Base-by-base conservation (phyloP, 2,888 invertebrate species). In the Brachycybe producta region DNA sequence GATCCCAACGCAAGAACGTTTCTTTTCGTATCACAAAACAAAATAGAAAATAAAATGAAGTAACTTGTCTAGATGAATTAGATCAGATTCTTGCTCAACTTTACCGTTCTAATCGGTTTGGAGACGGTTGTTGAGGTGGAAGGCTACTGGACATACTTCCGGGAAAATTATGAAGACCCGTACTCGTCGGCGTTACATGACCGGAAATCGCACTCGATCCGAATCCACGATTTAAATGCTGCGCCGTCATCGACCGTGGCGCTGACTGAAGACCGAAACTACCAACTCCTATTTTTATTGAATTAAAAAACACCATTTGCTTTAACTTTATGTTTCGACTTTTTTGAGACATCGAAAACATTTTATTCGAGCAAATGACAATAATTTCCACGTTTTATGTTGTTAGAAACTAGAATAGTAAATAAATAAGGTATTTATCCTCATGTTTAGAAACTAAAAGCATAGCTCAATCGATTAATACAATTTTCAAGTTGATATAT, bases 221-320 rank as follows among this genome's bases (percentile, higher is more conserved):
- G 66, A 78, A 78, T 55, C 73, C 75, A 64, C 76, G 73, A 63
- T 75, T 74, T 66, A 80, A 74, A 69, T 77, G 77, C 44, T 56
- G 57, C 38, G 57, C 53, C 70, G 83, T 82, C 74, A 86, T 80
- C 76, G 82, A 86, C 75, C 86, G 84, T 63, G 82, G 80, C 74
- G 81, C 82, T n/a, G n/a, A n/a, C 71, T 82, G 82, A 74, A 85
- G 84, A 76, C 86, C 86, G 79, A 86, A 78, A 78, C 85, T 86
- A 76, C 86, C 86, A 85, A 87, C 86, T 79, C 80, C 84, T 56
- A 47, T 30, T 19, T 8, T 43, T 21, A n/a, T n/a, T n/a, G n/a
- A 15, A 50, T 27, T 7, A 27, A 42, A 42, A 27, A 42, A 27
- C 15, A 24, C 8, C 27, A 8, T 15, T 11, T 27, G 15, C 32